Percentiles rank a stretch among this genome's conserved stretches.
Conservation (phyloP, 2,888 invertebrate genomes). For the Eueremaeus valkanovi region DNA sequence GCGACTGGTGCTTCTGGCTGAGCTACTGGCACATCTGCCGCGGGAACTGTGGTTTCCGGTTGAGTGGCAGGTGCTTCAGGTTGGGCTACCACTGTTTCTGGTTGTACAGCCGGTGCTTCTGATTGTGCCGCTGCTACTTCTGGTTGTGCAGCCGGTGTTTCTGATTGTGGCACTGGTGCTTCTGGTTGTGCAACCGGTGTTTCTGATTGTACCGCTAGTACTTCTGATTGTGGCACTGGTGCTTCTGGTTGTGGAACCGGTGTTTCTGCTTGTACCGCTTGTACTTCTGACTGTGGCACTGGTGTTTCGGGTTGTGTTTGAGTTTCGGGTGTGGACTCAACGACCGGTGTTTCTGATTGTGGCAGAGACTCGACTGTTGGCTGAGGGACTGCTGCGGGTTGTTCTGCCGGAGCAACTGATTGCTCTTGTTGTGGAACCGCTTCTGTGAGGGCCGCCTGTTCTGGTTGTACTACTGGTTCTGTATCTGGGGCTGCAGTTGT, state of each 20-base stretch:
- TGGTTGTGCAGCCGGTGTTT: background rate
- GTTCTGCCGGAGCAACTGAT: no score
- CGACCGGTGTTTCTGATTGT: background rate
- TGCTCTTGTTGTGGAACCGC: background rate
- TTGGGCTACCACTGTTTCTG: background rate
- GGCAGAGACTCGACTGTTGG: background rate
- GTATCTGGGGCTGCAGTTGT: background rate
- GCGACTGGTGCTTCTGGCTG: background rate
- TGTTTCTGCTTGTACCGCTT: background rate
- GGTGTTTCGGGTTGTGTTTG: background rate
- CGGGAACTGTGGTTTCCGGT: background rate
- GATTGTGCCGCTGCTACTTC: background rate
- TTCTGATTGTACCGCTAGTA: background rate
- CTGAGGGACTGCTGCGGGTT: background rate
- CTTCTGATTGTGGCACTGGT: background rate
- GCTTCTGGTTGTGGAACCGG: background rate
- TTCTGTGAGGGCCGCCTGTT: background rate
- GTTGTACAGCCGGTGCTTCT: background rate
- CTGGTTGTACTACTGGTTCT: background rate
- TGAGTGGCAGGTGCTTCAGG: background rate
- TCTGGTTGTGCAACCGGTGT: background rate
- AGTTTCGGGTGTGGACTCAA: no score
- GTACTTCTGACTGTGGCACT: background rate
- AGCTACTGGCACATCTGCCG: background rate
- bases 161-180: background rate